These are phyloP conservation scores for Digitonthophagus gazella DNA, from an alignment of 2,888 invertebrate genomes.

Conservation along the genomic window DNA sequence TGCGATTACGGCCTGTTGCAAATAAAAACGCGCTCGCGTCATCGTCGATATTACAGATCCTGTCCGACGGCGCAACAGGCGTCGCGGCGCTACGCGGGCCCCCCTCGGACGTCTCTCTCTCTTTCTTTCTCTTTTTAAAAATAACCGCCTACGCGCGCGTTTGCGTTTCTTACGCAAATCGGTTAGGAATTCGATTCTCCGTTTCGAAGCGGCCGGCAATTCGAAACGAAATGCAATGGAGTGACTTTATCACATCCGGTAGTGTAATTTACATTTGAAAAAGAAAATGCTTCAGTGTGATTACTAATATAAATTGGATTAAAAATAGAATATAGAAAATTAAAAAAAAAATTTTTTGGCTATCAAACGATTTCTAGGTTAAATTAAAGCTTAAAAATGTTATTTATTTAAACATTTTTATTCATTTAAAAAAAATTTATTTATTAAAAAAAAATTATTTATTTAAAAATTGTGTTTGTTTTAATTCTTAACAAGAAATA, in stretches of 20 bases:
- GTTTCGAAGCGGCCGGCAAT: background rate
- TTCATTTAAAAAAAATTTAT: too few species aligned
- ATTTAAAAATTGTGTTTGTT: too few species aligned
- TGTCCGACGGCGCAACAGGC: background rate
- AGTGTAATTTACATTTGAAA: background rate
- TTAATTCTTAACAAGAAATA: too few species aligned
- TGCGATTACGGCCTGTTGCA: background rate
- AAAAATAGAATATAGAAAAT: too few species aligned
- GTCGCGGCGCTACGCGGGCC: background rate
- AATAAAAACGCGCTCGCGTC: constrained; percentile 7
- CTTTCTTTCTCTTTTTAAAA: background rate
- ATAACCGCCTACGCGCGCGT: background rate
- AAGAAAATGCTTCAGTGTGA: background rate
- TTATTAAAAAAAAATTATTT: too few species aligned
- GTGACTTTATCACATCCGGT: background rate
- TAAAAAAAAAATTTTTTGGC: too few species aligned
- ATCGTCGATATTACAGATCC: background rate
- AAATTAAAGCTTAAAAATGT: too few species aligned
- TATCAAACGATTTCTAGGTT: too few species aligned
- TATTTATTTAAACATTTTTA: too few species aligned
- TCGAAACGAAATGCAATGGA: background rate
- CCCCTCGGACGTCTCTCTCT: background rate
- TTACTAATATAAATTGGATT: background rate
- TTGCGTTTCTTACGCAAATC: constrained; percentile 14
- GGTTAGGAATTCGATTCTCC: background rate